Percentiles rank a stretch among this genome's conserved stretches.
These are phyloP conservation scores for Drosophila obscura DNA, from an alignment of 1,140 invertebrate species.

Conservation along the genomic window DNA sequence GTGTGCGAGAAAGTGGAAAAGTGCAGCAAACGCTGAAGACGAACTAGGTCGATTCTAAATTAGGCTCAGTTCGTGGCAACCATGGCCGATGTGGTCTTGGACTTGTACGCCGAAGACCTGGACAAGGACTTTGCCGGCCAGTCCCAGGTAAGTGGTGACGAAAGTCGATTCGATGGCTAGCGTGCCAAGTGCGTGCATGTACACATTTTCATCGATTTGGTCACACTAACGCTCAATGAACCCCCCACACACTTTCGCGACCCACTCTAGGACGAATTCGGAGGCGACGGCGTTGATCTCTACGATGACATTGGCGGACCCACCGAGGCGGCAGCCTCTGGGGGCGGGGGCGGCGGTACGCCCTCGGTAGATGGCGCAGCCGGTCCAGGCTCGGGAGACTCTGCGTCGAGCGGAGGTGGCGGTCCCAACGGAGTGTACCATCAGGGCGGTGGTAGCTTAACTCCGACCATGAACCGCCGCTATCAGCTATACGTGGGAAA, in stretches of 20 bases:
- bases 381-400: conserved; percentile 60
- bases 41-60: neutral
- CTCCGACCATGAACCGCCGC: conserved; percentile 89
- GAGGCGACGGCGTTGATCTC: conserved; percentile 94
- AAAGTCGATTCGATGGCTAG: conserved; percentile 7
- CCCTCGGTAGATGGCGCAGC: conserved; percentile 70
- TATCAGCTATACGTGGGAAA: conserved; percentile 98
- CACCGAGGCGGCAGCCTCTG: conserved; percentile 85
- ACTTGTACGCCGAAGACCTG: conserved; percentile 98
- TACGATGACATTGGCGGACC: conserved; percentile 97
- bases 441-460: conserved; percentile 89
- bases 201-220: conserved; percentile 19
- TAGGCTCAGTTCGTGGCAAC: conserved; percentile 83
- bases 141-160: conserved; percentile 87
- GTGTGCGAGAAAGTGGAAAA: conserved; percentile 53
- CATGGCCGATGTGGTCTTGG: conserved; percentile 98
- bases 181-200: conserved; percentile 26
- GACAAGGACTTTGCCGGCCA: conserved; percentile 94
- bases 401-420: conserved; percentile 39
- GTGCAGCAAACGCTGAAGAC: conserved; percentile 23
- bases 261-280: conserved; percentile 89
- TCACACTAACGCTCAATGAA: conserved; percentile 10
- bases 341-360: conserved; percentile 84
- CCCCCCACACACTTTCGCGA: neutral
- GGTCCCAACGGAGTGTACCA: conserved; percentile 87